Percentiles rank a stretch among this genome's conserved stretches.
Conservation (phyloP, 2,113 vertebrate genomes). For the Elanus axillaris region DNA sequence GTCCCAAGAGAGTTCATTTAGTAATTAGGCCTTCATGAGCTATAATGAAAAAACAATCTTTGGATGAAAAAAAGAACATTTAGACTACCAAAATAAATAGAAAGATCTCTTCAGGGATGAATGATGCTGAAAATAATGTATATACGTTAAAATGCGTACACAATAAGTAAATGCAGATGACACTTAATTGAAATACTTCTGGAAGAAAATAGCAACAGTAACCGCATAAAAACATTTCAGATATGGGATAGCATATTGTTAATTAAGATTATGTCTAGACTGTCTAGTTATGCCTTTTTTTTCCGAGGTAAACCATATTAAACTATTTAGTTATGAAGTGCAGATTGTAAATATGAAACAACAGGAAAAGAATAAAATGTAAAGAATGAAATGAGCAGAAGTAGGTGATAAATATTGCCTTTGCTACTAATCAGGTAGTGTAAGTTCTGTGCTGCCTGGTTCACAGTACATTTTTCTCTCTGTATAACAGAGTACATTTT, state of each 20-base stretch:
- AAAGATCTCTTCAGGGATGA: conserved; percentile 32
- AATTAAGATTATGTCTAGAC: conserved; percentile 43
- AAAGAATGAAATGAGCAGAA: conserved; percentile 14
- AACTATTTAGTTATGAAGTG: conserved; percentile 15
- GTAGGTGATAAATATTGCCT: conserved; percentile 44
- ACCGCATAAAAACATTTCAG: conserved; percentile 16
- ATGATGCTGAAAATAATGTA: conserved; percentile 39
- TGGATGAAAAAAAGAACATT: neutral
- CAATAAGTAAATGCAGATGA: conserved; percentile 21
- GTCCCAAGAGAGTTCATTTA: neutral
- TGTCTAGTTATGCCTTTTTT: neutral
- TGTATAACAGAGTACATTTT: conserved; percentile 52
- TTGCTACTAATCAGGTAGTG: conserved; percentile 24
- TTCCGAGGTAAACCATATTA: neutral
- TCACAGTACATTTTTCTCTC: conserved; percentile 39
- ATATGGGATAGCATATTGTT: conserved; percentile 10
- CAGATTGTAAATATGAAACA: conserved; percentile 27
- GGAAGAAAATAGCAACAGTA: conserved; percentile 29
- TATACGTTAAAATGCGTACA: conserved; percentile 4
- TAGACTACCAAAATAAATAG: conserved; percentile 28
- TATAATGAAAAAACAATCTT: neutral
- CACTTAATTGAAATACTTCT: conserved; percentile 40
- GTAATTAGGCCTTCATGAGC: neutral
- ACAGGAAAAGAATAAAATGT: neutral
- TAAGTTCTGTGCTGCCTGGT: conserved; percentile 23